Conservation (phyloP, 2,797 vertebrate species). For the Setipinna tenuifilis region DNA sequence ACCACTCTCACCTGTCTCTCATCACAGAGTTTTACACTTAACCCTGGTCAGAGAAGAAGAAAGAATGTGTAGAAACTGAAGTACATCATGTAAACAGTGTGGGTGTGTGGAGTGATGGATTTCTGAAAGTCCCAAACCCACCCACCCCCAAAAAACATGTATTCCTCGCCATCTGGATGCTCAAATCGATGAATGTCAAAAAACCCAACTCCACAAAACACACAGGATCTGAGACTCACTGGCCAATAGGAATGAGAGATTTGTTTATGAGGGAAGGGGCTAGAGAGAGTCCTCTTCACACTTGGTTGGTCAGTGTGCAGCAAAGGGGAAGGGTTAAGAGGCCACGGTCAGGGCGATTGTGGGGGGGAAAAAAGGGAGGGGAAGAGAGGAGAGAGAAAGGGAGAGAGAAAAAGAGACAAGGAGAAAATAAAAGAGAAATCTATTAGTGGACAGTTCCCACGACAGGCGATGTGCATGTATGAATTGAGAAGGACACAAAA, state of each 20-base stretch:
- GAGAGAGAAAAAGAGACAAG: slow-evolving; percentile 60
- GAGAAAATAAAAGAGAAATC: slow-evolving; percentile 68
- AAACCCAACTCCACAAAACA: slow-evolving; percentile 57
- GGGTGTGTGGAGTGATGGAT: slow-evolving; percentile 27
- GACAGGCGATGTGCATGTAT: slow-evolving; percentile 57
- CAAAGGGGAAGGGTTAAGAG: slow-evolving; percentile 66
- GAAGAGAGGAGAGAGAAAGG: slow-evolving; percentile 48
- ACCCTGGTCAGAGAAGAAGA: not conserved
- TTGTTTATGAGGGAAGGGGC: slow-evolving; percentile 69
- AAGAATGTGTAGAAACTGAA: not conserved
- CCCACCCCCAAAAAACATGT: slow-evolving; percentile 6
- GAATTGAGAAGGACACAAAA: slow-evolving; percentile 60
- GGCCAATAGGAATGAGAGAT: slow-evolving; percentile 69
- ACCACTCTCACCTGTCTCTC: not conserved
- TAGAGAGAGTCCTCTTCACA: slow-evolving; percentile 72
- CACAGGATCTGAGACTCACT: slow-evolving; percentile 67
- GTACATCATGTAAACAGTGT: slow-evolving; percentile 6
- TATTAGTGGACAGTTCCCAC: slow-evolving; percentile 65
- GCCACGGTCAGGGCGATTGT: slow-evolving; percentile 65
- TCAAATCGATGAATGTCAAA: slow-evolving; percentile 22
- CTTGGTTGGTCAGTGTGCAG: slow-evolving; percentile 70
- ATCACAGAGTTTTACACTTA: not conserved
- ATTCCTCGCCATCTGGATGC: slow-evolving; percentile 37
- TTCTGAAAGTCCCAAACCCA: slow-evolving; percentile 24
- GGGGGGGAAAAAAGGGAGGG: slow-evolving; percentile 57